Conservation (phyloP, 2,888 invertebrate species). For the Abscondita cerata region DNA sequence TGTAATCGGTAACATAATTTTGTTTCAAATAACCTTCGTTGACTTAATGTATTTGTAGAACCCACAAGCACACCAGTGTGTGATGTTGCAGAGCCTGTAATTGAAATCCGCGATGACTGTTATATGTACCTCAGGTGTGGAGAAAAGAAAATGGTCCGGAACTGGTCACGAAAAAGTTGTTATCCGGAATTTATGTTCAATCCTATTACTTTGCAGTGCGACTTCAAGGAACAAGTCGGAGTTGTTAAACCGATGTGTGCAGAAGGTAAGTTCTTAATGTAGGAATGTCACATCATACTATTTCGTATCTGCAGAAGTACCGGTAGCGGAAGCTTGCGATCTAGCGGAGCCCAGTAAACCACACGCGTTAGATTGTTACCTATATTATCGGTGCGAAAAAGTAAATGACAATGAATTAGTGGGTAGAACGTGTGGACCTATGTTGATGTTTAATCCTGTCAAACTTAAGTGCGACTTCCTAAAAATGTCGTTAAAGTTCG, state of each 20-base stretch:
- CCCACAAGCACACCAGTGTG: background rate
- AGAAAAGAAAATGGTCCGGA: background rate
- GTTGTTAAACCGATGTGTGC: background rate
- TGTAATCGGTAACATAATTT: no score
- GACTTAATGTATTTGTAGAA: no score
- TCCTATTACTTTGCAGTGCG: background rate
- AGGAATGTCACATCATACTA: no score
- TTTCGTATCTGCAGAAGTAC: background rate
- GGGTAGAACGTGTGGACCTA: background rate
- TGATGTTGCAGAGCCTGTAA: background rate
- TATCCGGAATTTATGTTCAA: conserved; percentile 2
- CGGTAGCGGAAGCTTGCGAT: background rate
- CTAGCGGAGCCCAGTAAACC: background rate
- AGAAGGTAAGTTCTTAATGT: background rate
- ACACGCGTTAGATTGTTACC: background rate
- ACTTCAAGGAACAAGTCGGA: background rate
- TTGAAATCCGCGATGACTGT: background rate
- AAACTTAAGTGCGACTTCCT: background rate
- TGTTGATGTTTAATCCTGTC: background rate
- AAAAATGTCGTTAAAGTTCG: background rate
- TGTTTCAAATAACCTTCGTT: no score
- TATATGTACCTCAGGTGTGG: background rate
- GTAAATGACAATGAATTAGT: background rate
- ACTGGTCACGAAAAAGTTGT: background rate
- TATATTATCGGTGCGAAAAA: background rate